Base-by-base conservation (phyloP, 1,140 invertebrate species). In the Antheraea mylitta region DNA sequence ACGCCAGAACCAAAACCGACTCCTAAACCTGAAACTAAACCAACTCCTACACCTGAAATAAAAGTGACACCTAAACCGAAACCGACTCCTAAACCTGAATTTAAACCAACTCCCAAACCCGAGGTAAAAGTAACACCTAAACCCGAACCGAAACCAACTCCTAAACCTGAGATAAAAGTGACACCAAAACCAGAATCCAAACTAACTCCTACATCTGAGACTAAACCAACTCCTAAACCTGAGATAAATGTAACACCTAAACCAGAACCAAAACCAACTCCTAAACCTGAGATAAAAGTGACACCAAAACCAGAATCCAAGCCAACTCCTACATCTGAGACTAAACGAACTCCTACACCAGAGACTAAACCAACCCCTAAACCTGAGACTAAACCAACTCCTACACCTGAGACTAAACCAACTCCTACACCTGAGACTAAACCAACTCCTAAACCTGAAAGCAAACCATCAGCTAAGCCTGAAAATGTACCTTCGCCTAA, bases 181-280 rank as follows among this genome's bases (percentile, higher is more conserved):
- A 60, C 63, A 13, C 64, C 71, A 18, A 79, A 76, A 64, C 75
- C 4, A 65, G 63, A 80, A 69, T 65, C 71, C 18, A 80, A 77
- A 67, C 61, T 76, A 0, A 58, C 75, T 37, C 42, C 72, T 30
- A 79, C 76, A 68, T 63, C 69, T 19, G 64, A 65, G 45, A 45
- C 69, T 19, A 69, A 71, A 70, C 64, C 37, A 10, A 72, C 70
- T 64, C 16, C 69, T 10, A 72, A 78, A 63, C 72, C 71, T 11
- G 38, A 79, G 76, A 18, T 69, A 48, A 70, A 70, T 68, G 9
- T 13, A 7, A 73, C 69, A 22, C 70, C 77, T 30, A 67, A 75
- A 18, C 61, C 70, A 38, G 53, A 67, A 67, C 45, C 59, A 13
- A 68, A 68, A 53, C 18, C 65, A 0, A 60, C 65, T 11, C 18